Base-by-base conservation (phyloP, 1,140 invertebrate genomes). In the Calosoma granatense region DNA sequence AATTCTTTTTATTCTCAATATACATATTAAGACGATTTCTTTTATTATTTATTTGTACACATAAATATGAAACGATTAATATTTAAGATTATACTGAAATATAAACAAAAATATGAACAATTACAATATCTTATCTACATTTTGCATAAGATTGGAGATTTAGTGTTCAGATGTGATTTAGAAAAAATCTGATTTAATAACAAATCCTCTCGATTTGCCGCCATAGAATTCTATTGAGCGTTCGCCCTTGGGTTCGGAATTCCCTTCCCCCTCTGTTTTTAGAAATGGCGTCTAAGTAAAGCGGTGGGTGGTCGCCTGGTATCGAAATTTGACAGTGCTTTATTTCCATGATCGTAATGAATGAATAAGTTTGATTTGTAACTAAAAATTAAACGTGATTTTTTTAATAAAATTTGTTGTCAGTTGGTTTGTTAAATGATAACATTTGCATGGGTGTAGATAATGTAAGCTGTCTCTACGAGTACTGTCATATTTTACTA, bases 221-320 rank as follows among this genome's bases (percentile, higher is more conserved):
- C 41, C 41, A 17, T 47, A 17, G 9, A 47, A 47, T 47, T 47
- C 41, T 47, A 47, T 47, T 47, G 41, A 47, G 15, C 41, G 41
- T 17, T 47, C 15, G 41, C 41, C 41, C 41, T 47, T 47, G 41
- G 41, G 17, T 47, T 47, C 41, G 17, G 9, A 17, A 6, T 47
- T 17, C 41, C 41, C 17, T 17, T 17, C 6, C 41, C 41, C 17
- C 41, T 17, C 41, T 47, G 41, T 47, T 47, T 47, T 47, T 47
- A 62, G 60, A 58, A 62, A 66, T 66, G 64, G 64, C 64, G 63
- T 61, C 59, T 59, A 56, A 53, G 56, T 60, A 64, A 63, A 63
- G 60, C 63, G 59, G 64, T 66, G 64, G 63, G 64, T 66, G 64
- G 63, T 66, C 63, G 60, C 58, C 51, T 58, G 56, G 54, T 60